Percentiles rank a stretch among this genome's conserved stretches.
phyloP scores from a whole-genome alignment of 2,797 vertebrate genomes.

The Sebastes matsubarae region DNA sequence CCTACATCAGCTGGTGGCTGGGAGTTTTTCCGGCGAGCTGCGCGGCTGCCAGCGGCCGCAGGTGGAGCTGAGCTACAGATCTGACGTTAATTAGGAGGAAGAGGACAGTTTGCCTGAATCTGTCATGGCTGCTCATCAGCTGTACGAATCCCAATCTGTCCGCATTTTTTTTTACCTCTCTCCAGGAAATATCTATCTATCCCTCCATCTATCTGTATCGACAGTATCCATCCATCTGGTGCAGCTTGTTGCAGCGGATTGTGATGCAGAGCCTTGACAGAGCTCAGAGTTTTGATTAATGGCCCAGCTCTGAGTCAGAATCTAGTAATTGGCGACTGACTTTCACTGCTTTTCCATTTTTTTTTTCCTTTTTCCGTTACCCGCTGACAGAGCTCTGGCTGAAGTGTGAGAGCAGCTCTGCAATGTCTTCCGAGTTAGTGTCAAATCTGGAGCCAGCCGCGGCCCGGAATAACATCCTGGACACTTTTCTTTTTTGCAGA shows the following conservation, averaged over 20 bases:
- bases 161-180: neutral
- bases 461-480: conserved; percentile 28
- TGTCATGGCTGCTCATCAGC: conserved; percentile 55
- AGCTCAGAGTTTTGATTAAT: conserved; percentile 74
- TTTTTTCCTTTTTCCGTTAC: neutral
- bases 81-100: conserved; percentile 68
- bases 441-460: conserved; percentile 41
- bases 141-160: conserved; percentile 25
- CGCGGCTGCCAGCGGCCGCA: conserved; percentile 40
- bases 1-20: conserved; percentile 44
- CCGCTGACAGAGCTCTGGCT: conserved; percentile 44
- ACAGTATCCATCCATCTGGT: neutral
- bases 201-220: conserved; percentile 10
- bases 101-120: conserved; percentile 52
- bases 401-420: conserved; percentile 14
- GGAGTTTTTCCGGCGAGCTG: neutral
- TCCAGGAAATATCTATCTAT: conserved; percentile 20
- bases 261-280: conserved; percentile 45
- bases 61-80: conserved; percentile 56
- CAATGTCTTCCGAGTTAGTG: conserved; percentile 44
- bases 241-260: conserved; percentile 23
- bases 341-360: conserved; percentile 34
- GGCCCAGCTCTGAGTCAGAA: conserved; percentile 66
- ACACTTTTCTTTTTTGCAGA: conserved; percentile 21
- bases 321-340: conserved; percentile 65